Evolutionary conservation across 2,888 invertebrate genomes (phyloP).

Genomic region (Cepaea hortensis): DNA sequence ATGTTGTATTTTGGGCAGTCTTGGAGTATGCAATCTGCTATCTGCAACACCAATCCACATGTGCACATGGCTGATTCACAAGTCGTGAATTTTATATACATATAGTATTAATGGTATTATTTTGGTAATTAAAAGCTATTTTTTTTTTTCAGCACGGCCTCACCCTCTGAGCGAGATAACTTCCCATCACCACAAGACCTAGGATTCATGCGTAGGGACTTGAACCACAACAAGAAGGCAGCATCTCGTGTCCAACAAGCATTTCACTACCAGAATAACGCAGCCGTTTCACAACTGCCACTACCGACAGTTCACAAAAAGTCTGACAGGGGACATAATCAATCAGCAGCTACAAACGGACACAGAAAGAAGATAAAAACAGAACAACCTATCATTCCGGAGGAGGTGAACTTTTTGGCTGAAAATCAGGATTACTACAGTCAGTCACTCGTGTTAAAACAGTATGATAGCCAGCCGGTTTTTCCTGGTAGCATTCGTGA

Average conservation of each 20-base stretch:
- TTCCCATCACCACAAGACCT: constrained; percentile 39
- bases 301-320: neutral
- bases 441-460: neutral
- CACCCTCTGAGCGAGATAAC: constrained; percentile 46
- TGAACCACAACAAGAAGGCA: constrained; percentile 34
- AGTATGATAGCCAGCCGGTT: constrained; percentile 18
- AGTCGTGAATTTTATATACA: too few species aligned
- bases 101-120: too few species aligned
- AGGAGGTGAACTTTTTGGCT: neutral
- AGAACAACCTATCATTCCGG: neutral
- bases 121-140: neutral
- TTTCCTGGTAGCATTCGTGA: constrained; percentile 32
- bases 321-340: neutral
- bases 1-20: too few species aligned
- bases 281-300: constrained; percentile 1
- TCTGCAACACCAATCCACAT: too few species aligned
- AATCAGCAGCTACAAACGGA: neutral
- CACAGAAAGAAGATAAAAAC: constrained; percentile 30
- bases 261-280: constrained; percentile 14
- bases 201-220: constrained; percentile 29
- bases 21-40: too few species aligned
- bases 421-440: constrained; percentile 22
- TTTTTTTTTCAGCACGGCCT: constrained; percentile 42
- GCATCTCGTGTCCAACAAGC: constrained; percentile 15
- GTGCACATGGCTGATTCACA: too few species aligned